Conservation (phyloP, 2,113 vertebrate genomes). For the Fulica atra region DNA sequence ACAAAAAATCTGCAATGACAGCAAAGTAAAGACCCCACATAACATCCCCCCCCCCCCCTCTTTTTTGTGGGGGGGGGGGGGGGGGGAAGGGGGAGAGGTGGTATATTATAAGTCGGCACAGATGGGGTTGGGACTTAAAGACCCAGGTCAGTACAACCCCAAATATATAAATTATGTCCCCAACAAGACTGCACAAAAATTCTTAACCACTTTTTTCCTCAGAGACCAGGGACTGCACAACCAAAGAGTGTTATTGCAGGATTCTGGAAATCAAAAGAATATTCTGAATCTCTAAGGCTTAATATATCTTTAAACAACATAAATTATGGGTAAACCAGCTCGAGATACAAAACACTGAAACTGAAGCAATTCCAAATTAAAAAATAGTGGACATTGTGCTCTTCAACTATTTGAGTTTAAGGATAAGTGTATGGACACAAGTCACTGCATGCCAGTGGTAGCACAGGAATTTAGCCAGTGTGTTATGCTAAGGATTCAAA, state of each 20-base stretch:
- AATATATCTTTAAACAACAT: not conserved
- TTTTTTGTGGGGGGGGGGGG: no score
- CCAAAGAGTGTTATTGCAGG: not conserved
- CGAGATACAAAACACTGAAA: not conserved
- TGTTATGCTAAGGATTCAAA: not conserved
- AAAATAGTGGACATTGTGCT: not conserved
- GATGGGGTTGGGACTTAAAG: not conserved
- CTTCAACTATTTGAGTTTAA: not conserved
- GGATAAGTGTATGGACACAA: not conserved
- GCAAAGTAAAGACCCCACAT: not conserved
- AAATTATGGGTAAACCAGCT: not conserved
- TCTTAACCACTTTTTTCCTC: not conserved
- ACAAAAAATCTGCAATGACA: slow-evolving; percentile 89
- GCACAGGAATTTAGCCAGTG: not conserved
- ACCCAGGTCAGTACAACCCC: not conserved
- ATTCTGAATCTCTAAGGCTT: not conserved
- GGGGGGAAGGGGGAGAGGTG: no score
- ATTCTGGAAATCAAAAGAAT: not conserved
- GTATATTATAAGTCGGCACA: not conserved
- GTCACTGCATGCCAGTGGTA: not conserved
- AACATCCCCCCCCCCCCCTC: not conserved
- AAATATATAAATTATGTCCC: not conserved
- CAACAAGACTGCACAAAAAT: not conserved
- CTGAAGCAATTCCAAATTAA: not conserved
- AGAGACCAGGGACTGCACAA: not conserved